Conservation (phyloP, 2,888 invertebrate species). For the Blera fallax region DNA sequence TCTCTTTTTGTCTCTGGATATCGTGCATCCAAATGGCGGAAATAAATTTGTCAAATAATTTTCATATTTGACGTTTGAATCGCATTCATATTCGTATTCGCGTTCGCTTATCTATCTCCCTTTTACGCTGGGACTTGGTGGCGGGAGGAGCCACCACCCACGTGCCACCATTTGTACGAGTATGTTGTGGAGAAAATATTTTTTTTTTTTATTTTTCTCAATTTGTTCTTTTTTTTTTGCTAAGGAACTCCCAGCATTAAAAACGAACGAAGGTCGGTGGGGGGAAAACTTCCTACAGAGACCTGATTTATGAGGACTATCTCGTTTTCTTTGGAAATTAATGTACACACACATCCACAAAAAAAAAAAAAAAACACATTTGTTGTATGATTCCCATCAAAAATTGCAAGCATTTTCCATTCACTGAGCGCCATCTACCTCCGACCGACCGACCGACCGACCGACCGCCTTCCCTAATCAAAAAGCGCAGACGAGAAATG, state of each 20-base stretch:
- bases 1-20: constrained; percentile 14
- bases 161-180: not conserved
- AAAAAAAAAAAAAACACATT: not conserved
- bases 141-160: not conserved
- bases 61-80: constrained; percentile 54
- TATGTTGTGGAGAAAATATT: not conserved
- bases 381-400: not conserved
- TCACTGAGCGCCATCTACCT: not conserved
- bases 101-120: not conserved
- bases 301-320: constrained; percentile 51
- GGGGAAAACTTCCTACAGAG: not conserved
- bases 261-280: not conserved
- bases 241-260: not conserved
- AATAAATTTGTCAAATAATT: constrained; percentile 66
- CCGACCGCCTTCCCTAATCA: constrained; percentile 22
- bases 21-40: constrained; percentile 36
- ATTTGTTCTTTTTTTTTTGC: not conserved
- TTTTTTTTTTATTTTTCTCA: not conserved
- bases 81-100: constrained; percentile 63
- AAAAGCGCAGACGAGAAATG: constrained; percentile 19
- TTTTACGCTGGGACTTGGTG: not conserved
- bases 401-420: constrained; percentile 8
- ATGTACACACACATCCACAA: not conserved
- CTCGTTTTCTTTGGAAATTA: constrained; percentile 29
- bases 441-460: not conserved